Conservation (phyloP, 2,888 invertebrate species). For the Lasioglossum lativentre region DNA sequence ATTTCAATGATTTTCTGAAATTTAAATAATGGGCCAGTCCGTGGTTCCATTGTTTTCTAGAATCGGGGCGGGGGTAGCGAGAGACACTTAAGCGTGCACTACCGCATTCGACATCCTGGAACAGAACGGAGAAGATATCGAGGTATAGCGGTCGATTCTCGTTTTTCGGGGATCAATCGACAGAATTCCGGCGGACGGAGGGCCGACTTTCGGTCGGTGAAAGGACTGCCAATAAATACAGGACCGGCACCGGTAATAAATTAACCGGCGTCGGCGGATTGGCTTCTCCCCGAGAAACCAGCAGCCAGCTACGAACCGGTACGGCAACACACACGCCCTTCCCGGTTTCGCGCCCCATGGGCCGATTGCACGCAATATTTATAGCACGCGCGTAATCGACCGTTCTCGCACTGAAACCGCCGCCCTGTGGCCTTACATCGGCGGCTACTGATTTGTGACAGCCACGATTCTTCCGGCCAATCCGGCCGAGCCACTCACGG, state of each 20-base stretch:
- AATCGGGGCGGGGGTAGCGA: background rate
- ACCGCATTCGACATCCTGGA: background rate
- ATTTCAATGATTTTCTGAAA: background rate
- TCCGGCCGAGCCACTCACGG: constrained; percentile 35
- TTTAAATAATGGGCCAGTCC: background rate
- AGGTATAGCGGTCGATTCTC: background rate
- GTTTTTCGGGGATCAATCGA: constrained; percentile 11
- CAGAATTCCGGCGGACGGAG: constrained; percentile 9
- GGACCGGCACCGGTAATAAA: constrained; percentile 73
- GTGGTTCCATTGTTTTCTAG: background rate
- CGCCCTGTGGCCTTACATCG: constrained; percentile 65
- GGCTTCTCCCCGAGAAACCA: constrained; percentile 55
- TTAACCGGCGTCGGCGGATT: constrained; percentile 71
- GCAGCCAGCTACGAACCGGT: constrained; percentile 22
- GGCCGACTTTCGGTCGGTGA: constrained; percentile 6
- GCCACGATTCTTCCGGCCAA: constrained; percentile 65
- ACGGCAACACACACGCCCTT: constrained; percentile 57
- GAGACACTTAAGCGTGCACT: background rate
- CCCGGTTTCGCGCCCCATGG: constrained; percentile 66
- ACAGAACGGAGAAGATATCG: background rate
- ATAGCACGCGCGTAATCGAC: constrained; percentile 73
- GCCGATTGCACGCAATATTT: constrained; percentile 74
- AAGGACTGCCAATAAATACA: constrained; percentile 67
- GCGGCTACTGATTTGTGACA: constrained; percentile 71
- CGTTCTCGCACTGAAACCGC: constrained; percentile 65